Evolutionary conservation across 2,797 vertebrate genomes (phyloP), one percentile per base, ranked within the genome.

Genomic region (Mormyrops boulengeri): DNA sequence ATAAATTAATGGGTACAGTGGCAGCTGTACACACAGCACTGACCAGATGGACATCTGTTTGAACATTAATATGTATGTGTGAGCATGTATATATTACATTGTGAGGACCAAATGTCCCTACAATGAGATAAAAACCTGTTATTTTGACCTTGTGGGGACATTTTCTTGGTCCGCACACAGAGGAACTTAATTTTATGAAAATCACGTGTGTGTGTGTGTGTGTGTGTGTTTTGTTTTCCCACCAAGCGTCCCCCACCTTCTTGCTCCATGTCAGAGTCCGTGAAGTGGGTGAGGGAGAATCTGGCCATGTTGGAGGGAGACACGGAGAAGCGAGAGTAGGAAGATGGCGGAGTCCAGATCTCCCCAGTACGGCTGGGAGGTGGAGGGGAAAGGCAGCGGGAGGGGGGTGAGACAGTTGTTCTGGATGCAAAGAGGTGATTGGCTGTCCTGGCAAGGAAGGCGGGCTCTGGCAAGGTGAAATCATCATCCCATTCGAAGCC

Each of bases 401-500:
- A 93, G 0, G 91, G 92, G 0, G 91, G 91, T 1, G 92, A 89
- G 44, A 95, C 94, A 34, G 94, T 82, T 0, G 94, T 30, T 92
- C 96, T 97, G 73, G 96, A 95, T 7, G 93, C 90, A 1, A 95
- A 93, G 2, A 95, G 92, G 90, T 93, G 96, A 6, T 95, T 95
- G 44, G 96, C 95, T 1, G 95, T 93, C 93, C 97, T 98, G 0
- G 96, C 93, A 57, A 97, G 92, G 94, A 98, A 98, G 69, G 96
- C 95, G 4, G 98, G 95, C 3, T 97, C 95, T 0, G 97, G 93
- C 86, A 97, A 96, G 88, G 98, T 97, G 94, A 99, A 99, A 94
- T 99, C 98, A 55, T 99, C 99, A 0, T 99, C 99, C 99, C 99
- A 99, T 91, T 99, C 98, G 90, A 99, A 99, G 26, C 97, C 98